Evolutionary conservation across 2,113 vertebrate species (phyloP), one percentile per base, ranked within the genome.

Genomic region (Ceyx margarethae): DNA sequence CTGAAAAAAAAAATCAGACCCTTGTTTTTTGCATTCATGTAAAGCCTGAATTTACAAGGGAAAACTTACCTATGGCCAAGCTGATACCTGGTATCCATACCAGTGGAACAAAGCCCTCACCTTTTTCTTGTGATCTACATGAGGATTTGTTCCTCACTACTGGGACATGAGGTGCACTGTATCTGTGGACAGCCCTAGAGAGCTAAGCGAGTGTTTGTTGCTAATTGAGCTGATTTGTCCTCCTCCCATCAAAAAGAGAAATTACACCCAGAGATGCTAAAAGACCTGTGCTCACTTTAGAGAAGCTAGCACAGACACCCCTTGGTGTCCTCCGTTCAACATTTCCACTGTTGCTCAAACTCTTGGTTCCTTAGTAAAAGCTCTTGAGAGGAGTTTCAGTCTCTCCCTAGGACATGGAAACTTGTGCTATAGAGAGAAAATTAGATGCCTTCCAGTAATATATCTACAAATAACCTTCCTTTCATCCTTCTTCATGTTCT

Each of bases 1-100:
- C 66, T 53, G 72, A 31, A 89, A 54, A 78, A 89, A 67, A 94
- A 95, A 92, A 82, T 40, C 43, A 93, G 51, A 71, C 76, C 35
- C 18, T 79, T 79, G 28, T n/a, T 75, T 94, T 89, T 67, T 22
- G 10, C 26, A 40, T 37, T 11, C 45, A 42, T 5, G 4, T 18
- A 48, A 28, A 82, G 69, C 37, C 72, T 65, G 35, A 82, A 92
- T 67, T 90, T 66, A 50, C 11, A n/a, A 29, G 53, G 25, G 66
- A 77, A 96, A 96, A 74, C 57, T 88, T 91, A 57, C 61, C 45
- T 68, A 1, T 8, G 6, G 33, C n/a, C 37, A 77, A 66, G 40
- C 16, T 57, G 3, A 16, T 15, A 62, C 15, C 15, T 22, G 5
- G 15, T 60, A 60, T 37, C 13, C 5, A 4, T 51, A 74, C 3